phyloP scores from a whole-genome alignment of 2,113 vertebrate species.

The Phocoena phocoena region DNA sequence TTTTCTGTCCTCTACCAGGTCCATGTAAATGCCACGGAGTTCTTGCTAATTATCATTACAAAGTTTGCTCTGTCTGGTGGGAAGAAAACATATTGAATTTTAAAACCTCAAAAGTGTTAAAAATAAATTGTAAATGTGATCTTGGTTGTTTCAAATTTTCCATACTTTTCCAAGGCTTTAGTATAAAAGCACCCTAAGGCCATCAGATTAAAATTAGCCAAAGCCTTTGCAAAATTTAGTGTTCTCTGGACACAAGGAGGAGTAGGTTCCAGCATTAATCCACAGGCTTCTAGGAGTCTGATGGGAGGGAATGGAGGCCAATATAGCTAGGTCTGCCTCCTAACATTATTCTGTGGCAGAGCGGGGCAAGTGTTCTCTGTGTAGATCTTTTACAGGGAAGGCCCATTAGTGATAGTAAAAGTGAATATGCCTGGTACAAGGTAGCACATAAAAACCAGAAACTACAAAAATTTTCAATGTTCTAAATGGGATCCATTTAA shows the following conservation, averaged over 20 bases:
- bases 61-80: not conserved
- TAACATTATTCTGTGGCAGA: not conserved
- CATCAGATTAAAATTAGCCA: slow-evolving; percentile 44
- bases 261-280: not conserved
- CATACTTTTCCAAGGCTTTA: slow-evolving; percentile 41
- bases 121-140: slow-evolving; percentile 46
- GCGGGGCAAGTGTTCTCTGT: not conserved
- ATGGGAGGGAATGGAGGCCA: not conserved
- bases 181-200: not conserved
- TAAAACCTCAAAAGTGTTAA: slow-evolving; percentile 24
- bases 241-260: not conserved
- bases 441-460: not conserved
- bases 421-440: not conserved
- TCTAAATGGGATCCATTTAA: not conserved
- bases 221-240: slow-evolving; percentile 7
- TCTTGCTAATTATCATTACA: slow-evolving; percentile 41
- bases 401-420: not conserved
- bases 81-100: not conserved
- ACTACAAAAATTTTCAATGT: not conserved
- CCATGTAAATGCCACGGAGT: not conserved
- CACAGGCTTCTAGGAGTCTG: not conserved
- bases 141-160: not conserved
- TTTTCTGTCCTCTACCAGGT: not conserved
- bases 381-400: not conserved
- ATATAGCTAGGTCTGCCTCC: not conserved